Evolutionary conservation across 1,140 invertebrate genomes (phyloP), one percentile per base, ranked within the genome.

Genomic region (Drosophila novamexicana): DNA sequence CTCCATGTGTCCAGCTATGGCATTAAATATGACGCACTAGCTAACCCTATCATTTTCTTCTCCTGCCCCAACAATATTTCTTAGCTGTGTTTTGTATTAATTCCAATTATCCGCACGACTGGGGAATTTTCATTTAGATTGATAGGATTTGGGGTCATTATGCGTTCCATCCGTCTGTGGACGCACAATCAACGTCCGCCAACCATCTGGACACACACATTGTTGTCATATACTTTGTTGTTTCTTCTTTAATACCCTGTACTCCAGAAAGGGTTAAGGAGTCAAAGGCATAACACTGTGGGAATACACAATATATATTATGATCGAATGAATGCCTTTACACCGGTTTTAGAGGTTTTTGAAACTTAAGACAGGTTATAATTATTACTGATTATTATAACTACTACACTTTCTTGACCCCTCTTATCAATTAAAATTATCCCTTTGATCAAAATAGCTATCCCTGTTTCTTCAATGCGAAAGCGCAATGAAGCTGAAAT

Each of bases 51-150:
- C 59, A 50, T 10, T 57, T 34, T 16, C 12, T 12, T 9, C 16
- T 12, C 45, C 32, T 8, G 45, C 1, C n/a, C 9, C 9, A 52
- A 40, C 63, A 49, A 88, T 74, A 77, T 76, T 71, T 81, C 77
- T 75, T 61, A 61, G 67, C 53, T 77, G 68, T 67, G 65, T 84
- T 83, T 77, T 88, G 80, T 88, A 89, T 89, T 89, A 89, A 89
- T 89, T 89, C 77, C 85, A 90, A 89, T 89, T 89, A 89, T 85
- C 89, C 84, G 84, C 84, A 89, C 84, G 85, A 73, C 81, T 81
- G 80, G 77, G 83, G 81, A 90, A 89, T 89, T 89, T 81, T 75
- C 85, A 81, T 84, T 84, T 85, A 81, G 85, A 75, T 73, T 81
- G 85, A 89, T 90, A 90, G 85, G 77, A 81, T 84, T 89, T 83